Percentiles rank a stretch among this genome's conserved stretches.
Evolutionary conservation across 2,888 invertebrate genomes (phyloP).

Genomic region (Anthoptus insignis): DNA sequence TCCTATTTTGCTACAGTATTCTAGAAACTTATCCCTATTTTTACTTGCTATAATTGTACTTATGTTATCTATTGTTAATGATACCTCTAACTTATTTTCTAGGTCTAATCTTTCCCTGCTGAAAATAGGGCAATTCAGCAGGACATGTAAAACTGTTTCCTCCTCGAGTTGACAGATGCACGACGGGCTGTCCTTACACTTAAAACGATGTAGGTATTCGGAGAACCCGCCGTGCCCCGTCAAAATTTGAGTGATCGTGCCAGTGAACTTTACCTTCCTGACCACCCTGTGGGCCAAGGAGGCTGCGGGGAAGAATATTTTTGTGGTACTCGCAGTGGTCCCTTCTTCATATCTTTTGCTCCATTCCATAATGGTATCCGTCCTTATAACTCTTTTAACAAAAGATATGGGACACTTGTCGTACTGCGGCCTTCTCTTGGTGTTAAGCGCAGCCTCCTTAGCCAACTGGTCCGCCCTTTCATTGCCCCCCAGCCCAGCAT

Average conservation of each 20-base stretch:
- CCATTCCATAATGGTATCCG: not conserved
- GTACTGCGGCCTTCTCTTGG: too few relatives aligned
- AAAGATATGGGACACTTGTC: conserved; percentile 31
- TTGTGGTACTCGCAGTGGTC: not conserved
- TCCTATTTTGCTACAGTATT: too few relatives aligned
- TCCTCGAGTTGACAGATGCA: not conserved
- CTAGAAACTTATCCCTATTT: too few relatives aligned
- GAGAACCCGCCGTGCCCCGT: too few relatives aligned
- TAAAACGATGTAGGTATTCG: not conserved
- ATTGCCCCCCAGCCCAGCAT: too few relatives aligned
- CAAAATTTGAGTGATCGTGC: not conserved
- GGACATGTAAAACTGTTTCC: not conserved
- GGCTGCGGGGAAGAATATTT: not conserved
- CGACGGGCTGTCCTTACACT: conserved; percentile 4
- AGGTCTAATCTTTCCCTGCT: not conserved
- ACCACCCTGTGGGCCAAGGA: not conserved
- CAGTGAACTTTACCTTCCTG: not conserved
- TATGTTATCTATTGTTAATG: too few relatives aligned
- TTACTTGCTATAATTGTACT: too few relatives aligned
- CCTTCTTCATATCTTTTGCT: not conserved
- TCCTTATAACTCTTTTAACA: conserved; percentile 10
- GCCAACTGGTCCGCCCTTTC: too few relatives aligned
- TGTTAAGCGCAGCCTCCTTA: too few relatives aligned
- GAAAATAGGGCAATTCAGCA: not conserved
- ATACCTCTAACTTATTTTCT: too few relatives aligned